Evolutionary conservation across 2,797 vertebrate species (phyloP), one percentile per base, ranked within the genome.

Genomic region (Micromesistius poutassou): DNA sequence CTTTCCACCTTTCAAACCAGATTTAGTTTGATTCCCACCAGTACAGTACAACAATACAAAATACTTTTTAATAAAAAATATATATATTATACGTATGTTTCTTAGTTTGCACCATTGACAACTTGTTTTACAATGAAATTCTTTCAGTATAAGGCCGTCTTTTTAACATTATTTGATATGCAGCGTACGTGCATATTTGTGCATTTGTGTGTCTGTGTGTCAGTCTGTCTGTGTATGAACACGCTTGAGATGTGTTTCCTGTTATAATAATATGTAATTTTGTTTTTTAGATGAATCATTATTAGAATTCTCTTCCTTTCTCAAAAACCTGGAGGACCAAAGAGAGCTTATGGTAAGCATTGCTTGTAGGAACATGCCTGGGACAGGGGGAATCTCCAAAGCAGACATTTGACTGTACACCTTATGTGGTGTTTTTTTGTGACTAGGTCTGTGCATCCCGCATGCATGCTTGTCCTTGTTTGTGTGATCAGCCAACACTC

Each of bases 261-360:
- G 28, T 73, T 14, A 25, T 70, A n/a, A 30, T 31, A 30, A 33
- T 75, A 19, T 72, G 35, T 25, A 22, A 74, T 62, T 12, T 30
- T 35, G 73, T 12, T 75, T 38, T 76, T 87, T 90, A 99, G 98
- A 99, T 93, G 97, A 97, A 5, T 98, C 98, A 30, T 93, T 99
- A 81, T 96, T 95, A 28, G 97, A 99, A 83, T 99, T 99, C 87
- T 97, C 98, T 36, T 91, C 93, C 87, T 99, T 99, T 82, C 91
- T 99, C 83, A 96, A 91, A 92, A 98, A 97, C 82, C 90, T 99
- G 72, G 98, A 99, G 92, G 98, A 99, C 30, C 97, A 99, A 93
- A 96, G 97, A 89, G 97, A 99, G 89, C 93, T 99, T 79, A 96
- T 99, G 97, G 98, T 99, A 88, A 97, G 96, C 91, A 79, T 50